A percentile compares a stretch with the other conserved stretches of the same genome.
phyloP scores from a whole-genome alignment of 1,140 invertebrate genomes.

The Muscidifurax raptorellus region DNA sequence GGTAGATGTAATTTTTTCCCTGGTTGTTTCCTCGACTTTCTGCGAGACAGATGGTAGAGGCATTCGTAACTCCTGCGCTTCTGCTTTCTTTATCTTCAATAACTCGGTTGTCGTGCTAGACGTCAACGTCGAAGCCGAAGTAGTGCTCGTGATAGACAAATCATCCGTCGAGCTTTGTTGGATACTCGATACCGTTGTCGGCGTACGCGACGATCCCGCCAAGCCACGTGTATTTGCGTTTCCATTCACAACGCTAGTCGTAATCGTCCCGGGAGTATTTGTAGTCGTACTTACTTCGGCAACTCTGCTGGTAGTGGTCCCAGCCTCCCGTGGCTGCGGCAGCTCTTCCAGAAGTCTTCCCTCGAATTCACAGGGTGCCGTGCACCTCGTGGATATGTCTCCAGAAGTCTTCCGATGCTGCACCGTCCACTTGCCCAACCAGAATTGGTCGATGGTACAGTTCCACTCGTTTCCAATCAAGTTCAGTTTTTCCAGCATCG shows the following conservation, averaged over 20 bases:
- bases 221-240: background rate
- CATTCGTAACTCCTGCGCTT: background rate
- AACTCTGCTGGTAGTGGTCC: background rate
- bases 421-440: slow-evolving; percentile 81
- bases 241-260: background rate
- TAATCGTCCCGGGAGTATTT: background rate
- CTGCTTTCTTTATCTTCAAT: background rate
- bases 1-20: background rate
- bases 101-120: background rate
- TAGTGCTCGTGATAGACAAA: background rate
- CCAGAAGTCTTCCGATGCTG: slow-evolving; percentile 72
- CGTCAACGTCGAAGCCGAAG: background rate
- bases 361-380: slow-evolving; percentile 63
- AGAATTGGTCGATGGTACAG: slow-evolving; percentile 78
- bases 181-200: background rate
- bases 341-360: slow-evolving; percentile 66
- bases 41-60: background rate
- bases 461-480: slow-evolving; percentile 80
- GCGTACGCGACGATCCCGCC: background rate
- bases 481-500: slow-evolving; percentile 79
- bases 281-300: background rate
- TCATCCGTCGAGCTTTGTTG: background rate
- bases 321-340: background rate
- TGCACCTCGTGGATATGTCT: slow-evolving; percentile 70
- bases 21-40: background rate